Percentiles rank a stretch among this genome's conserved stretches.
Evolutionary conservation across 2,113 vertebrate species (phyloP).

Genomic region (Cyprinodon variegatus): DNA sequence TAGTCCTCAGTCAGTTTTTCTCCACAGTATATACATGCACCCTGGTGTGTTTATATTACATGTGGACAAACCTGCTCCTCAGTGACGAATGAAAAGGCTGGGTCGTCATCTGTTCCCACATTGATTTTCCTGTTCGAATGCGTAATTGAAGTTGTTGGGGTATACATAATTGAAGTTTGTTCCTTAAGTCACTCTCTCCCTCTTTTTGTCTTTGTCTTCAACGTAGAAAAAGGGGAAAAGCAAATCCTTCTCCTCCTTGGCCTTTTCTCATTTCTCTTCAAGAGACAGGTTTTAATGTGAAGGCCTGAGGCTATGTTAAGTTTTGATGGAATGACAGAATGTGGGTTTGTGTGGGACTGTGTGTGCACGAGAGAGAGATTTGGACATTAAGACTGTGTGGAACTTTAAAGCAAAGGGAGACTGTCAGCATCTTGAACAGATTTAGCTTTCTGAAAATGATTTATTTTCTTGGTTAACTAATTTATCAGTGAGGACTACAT

Average conservation of each 20-base stretch:
- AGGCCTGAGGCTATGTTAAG: conserved; percentile 56
- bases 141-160: conserved; percentile 80
- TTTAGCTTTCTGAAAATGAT: not conserved
- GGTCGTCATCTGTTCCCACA: conserved; percentile 75
- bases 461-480: not conserved
- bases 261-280: conserved; percentile 59
- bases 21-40: conserved; percentile 9
- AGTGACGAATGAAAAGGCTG: conserved; percentile 65
- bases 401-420: not conserved
- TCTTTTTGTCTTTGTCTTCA: conserved; percentile 17
- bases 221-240: conserved; percentile 46
- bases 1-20: conserved; percentile 39
- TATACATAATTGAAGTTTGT: conserved; percentile 77
- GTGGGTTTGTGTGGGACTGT: conserved; percentile 17
- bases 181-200: conserved; percentile 52
- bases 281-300: conserved; percentile 64
- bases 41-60: conserved; percentile 37
- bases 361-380: conserved; percentile 11
- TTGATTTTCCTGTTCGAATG: conserved; percentile 77
- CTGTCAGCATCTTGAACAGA: not conserved
- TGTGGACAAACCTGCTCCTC: conserved; percentile 39
- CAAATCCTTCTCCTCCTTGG: conserved; percentile 25
- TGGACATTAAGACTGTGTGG: conserved; percentile 1
- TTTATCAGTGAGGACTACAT: not conserved
- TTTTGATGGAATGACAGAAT: conserved; percentile 54